phyloP scores from a whole-genome alignment of 1,140 invertebrate species.

The Platorchestia sp. region DNA sequence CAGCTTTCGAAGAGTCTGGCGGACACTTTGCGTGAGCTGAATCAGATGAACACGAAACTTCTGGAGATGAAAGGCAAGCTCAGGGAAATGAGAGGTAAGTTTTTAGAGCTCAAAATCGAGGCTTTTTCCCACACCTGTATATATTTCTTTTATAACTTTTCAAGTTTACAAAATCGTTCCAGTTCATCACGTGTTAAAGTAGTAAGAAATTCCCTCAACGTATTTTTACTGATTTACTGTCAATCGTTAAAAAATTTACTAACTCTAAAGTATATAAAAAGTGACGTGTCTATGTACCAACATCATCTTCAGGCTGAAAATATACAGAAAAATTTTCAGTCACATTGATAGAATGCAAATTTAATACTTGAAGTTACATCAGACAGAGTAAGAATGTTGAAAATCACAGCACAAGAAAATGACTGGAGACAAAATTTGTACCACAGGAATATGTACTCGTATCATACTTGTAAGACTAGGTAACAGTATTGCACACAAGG shows the following conservation, averaged over 20 bases:
- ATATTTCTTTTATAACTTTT: not conserved
- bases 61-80: not conserved
- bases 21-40: not conserved
- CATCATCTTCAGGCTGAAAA: too few species aligned
- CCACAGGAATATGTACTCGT: not conserved
- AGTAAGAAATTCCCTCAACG: not conserved
- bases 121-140: not conserved
- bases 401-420: too few species aligned
- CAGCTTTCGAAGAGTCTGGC: not conserved
- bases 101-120: not conserved
- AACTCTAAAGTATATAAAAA: not conserved
- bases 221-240: not conserved
- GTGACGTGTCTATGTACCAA: not conserved
- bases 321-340: too few species aligned
- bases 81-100: constrained; percentile 11
- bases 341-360: too few species aligned
- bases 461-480: too few species aligned
- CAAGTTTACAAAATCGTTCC: not conserved
- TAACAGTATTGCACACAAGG: too few species aligned
- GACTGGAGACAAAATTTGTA: too few species aligned
- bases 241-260: not conserved
- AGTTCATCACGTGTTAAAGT: too few species aligned
- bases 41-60: not conserved
- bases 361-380: not conserved
- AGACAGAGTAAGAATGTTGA: too few species aligned